Percentiles rank a stretch among this genome's conserved stretches.
These are phyloP conservation scores for Smittia sp. DNA, from an alignment of 2,888 invertebrate genomes.

Conservation along the genomic window DNA sequence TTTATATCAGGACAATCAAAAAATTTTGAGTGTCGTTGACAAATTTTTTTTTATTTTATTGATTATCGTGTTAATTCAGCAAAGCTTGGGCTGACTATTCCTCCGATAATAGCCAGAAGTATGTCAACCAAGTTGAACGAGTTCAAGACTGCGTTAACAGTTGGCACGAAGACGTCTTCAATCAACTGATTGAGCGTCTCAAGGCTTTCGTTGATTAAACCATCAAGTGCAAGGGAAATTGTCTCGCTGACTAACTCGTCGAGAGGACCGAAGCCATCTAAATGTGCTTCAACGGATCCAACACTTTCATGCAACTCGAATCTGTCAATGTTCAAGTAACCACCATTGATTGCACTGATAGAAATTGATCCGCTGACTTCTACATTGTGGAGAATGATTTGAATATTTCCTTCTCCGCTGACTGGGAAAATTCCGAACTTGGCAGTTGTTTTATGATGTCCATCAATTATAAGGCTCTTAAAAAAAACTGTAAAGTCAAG, in stretches of 20 bases:
- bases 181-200: background rate
- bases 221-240: background rate
- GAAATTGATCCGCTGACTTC: background rate
- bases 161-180: background rate
- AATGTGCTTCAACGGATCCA: background rate
- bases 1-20: too few species aligned
- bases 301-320: background rate
- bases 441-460: background rate
- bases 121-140: too few species aligned
- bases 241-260: background rate
- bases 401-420: background rate
- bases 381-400: background rate
- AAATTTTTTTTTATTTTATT: too few species aligned
- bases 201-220: background rate
- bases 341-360: background rate
- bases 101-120: too few species aligned
- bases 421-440: background rate
- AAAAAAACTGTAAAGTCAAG: background rate
- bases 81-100: too few species aligned
- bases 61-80: too few species aligned
- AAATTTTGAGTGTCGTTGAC: too few species aligned
- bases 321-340: background rate
- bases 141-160: background rate
- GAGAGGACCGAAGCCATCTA: background rate
- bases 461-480: background rate